Evolutionary conservation across 2,113 vertebrate genomes (phyloP).

Genomic region (Toxotes jaculatrix): DNA sequence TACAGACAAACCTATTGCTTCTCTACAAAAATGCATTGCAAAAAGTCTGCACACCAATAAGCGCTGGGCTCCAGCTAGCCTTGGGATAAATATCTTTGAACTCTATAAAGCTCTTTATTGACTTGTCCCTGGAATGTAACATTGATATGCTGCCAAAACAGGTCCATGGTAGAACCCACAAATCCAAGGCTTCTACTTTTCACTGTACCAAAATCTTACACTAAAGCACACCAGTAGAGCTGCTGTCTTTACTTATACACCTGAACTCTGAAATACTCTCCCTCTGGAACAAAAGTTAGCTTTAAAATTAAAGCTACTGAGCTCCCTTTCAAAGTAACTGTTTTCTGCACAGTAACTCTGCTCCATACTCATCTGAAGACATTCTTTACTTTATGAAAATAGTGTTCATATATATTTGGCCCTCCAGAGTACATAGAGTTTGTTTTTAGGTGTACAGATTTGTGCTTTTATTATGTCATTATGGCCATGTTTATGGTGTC

Average conservation of each 20-base stretch:
- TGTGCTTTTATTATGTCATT: background rate
- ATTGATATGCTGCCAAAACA: background rate
- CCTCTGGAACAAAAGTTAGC: background rate
- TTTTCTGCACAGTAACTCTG: too few species aligned
- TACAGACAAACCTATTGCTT: too few species aligned
- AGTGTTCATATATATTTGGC: background rate
- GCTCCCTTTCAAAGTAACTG: background rate
- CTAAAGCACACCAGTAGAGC: background rate
- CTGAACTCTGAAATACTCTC: background rate
- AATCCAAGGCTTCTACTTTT: background rate
- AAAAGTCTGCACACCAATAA: background rate
- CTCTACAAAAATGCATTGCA: too few species aligned
- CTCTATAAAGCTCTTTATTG: background rate
- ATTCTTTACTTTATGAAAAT: background rate
- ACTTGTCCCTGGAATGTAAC: background rate
- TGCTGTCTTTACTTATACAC: background rate
- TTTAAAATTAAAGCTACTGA: background rate
- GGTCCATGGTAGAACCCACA: background rate
- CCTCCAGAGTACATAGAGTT: background rate
- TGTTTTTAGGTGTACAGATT: too few species aligned
- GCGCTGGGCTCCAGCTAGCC: background rate
- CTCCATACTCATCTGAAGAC: too few species aligned
- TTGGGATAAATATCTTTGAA: background rate
- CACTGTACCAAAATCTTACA: too few species aligned
- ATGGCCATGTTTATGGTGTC: background rate